Conservation (phyloP, 2,113 vertebrate genomes). For the Pluvianellus socialis region DNA sequence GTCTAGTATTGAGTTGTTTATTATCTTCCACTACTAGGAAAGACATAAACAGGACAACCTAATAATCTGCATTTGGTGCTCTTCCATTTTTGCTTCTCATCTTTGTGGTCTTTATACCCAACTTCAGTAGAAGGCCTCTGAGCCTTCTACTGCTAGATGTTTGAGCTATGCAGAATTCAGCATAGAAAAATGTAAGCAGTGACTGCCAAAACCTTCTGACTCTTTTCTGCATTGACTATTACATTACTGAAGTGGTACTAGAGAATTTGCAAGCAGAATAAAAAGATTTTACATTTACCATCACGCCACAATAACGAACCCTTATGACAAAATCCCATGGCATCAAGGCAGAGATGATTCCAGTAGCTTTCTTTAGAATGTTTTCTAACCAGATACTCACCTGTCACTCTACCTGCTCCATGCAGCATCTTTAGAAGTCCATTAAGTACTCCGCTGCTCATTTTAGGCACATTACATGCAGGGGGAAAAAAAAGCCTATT, state of each 20-base stretch:
- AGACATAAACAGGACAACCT: neutral
- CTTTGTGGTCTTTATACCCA: neutral
- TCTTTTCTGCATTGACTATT: neutral
- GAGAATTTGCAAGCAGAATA: neutral
- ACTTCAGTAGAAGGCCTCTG: neutral
- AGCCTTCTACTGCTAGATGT: neutral
- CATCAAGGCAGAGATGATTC: neutral
- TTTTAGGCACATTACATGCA: neutral
- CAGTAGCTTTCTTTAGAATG: neutral
- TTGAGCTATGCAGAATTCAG: neutral
- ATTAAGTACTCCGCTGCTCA: neutral
- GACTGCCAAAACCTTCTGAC: neutral
- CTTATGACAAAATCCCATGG: neutral
- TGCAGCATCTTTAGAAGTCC: neutral
- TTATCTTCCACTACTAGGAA: neutral
- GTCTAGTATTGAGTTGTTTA: neutral
- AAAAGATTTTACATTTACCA: neutral
- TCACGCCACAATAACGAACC: rapidly evolving
- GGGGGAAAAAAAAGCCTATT: neutral
- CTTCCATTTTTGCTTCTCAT: neutral
- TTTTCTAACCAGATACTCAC: neutral
- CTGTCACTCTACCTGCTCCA: neutral
- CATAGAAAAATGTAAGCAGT: neutral
- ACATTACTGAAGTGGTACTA: neutral
- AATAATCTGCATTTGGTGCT: neutral